Conservation (phyloP, 2,888 invertebrate species). For the Anthrax anthrax region DNA sequence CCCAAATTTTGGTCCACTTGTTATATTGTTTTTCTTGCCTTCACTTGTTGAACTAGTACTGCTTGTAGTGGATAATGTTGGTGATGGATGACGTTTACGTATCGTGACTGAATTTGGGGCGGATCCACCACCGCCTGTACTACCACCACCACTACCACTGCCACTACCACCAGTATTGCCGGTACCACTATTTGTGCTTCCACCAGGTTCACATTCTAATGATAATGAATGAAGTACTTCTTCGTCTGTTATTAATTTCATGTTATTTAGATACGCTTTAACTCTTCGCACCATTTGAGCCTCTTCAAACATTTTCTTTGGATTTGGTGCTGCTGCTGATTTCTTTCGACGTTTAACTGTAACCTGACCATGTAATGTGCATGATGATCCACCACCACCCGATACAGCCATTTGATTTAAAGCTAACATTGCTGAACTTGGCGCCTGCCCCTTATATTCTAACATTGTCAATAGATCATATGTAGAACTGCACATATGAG, state of each 20-base stretch:
- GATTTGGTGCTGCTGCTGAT: slow-evolving; percentile 79
- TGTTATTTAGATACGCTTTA: slow-evolving; percentile 84
- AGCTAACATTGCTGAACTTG: slow-evolving; percentile 77
- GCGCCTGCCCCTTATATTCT: slow-evolving; percentile 73
- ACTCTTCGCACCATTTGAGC: slow-evolving; percentile 97
- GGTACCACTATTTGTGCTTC: slow-evolving; percentile 27
- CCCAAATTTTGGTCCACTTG: slow-evolving; percentile 49
- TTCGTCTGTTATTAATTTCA: slow-evolving; percentile 79
- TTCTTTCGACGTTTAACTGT: slow-evolving; percentile 84
- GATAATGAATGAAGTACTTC: slow-evolving; percentile 79
- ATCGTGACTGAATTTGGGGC: slow-evolving; percentile 38
- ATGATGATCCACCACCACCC: slow-evolving; percentile 34
- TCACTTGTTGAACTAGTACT: slow-evolving; percentile 81
- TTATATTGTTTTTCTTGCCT: slow-evolving; percentile 40
- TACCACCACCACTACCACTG: slow-evolving; percentile 28
- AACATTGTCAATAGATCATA: slow-evolving; percentile 75
- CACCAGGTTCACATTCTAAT: slow-evolving; percentile 65
- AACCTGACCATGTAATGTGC: slow-evolving; percentile 45
- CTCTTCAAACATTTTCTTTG: slow-evolving; percentile 98
- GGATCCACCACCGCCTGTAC: slow-evolving; percentile 41
- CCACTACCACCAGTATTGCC: slow-evolving; percentile 20
- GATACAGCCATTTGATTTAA: slow-evolving; percentile 74
- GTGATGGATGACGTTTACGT: slow-evolving; percentile 78
- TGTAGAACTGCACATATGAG: slow-evolving; percentile 92
- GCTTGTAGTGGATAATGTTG: slow-evolving; percentile 83